Conservation (phyloP, 1,140 invertebrate genomes). For the Bombus sylvicola region DNA sequence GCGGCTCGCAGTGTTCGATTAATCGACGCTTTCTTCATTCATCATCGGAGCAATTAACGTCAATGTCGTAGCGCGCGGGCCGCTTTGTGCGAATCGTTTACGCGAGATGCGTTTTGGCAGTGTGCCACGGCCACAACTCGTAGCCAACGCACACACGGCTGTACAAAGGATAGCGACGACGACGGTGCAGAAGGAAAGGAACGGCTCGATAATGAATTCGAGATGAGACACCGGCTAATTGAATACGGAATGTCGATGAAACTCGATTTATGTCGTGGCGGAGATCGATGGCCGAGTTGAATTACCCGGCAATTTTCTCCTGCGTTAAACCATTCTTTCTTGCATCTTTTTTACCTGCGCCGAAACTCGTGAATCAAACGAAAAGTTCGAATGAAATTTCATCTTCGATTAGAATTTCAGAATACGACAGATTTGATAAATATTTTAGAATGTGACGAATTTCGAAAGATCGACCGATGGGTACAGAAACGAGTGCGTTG, state of each 20-base stretch:
- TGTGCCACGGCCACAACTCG: neutral
- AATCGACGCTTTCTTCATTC: constrained; percentile 59
- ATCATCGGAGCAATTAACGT: constrained; percentile 64
- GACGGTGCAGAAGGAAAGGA: neutral
- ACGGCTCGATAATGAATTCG: constrained; percentile 60
- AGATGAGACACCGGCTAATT: constrained; percentile 57
- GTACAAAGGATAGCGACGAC: neutral
- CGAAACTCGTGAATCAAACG: neutral
- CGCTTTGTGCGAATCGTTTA: constrained; percentile 47
- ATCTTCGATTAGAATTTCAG: no score
- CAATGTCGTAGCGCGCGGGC: constrained; percentile 30
- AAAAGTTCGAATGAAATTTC: neutral
- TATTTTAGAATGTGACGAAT: no score
- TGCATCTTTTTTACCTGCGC: neutral
- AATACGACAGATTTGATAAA: no score
- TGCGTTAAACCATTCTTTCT: neutral
- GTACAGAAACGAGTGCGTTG: no score
- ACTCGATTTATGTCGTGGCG: constrained; percentile 56
- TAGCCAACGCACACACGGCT: neutral
- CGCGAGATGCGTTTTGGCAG: constrained; percentile 52
- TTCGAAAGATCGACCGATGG: no score
- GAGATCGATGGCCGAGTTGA: constrained; percentile 58
- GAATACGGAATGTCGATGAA: constrained; percentile 56
- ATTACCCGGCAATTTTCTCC: constrained; percentile 62
- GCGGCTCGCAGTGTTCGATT: constrained; percentile 37